phyloP scores from a whole-genome alignment of 2,113 vertebrate genomes.

The Synodontis membranacea region DNA sequence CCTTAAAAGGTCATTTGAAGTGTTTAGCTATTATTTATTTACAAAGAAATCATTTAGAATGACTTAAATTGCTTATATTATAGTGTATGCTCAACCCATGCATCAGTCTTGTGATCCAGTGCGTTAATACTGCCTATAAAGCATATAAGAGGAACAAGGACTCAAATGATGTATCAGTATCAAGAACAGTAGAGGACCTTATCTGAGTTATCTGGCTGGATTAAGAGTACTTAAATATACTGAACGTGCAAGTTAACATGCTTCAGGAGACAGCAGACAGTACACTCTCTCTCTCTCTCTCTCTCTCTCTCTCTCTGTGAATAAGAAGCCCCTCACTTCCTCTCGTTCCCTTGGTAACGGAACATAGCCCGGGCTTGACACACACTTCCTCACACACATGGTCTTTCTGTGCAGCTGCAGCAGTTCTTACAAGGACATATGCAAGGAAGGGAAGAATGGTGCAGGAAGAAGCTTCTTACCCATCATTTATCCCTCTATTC shows the following conservation, averaged over 20 bases:
- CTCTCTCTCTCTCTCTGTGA: constrained; percentile 14
- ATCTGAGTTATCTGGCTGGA: neutral
- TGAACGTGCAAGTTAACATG: neutral
- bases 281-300: constrained; percentile 1
- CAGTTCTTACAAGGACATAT: constrained; percentile 48
- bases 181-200: neutral
- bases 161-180: neutral
- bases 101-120: neutral
- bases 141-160: neutral
- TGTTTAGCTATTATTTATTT: neutral
- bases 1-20: neutral
- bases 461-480: constrained; percentile 33
- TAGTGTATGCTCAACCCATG: neutral
- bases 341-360: constrained; percentile 51
- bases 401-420: constrained; percentile 42
- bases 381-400: constrained; percentile 44
- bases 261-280: constrained; percentile 24
- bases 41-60: neutral
- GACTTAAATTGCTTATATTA: neutral
- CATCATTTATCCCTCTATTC: neutral
- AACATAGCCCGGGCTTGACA: constrained; percentile 37
- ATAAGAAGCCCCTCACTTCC: constrained; percentile 46
- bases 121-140: neutral
- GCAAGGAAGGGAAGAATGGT: constrained; percentile 23
- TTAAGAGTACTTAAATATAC: neutral